Percentiles rank a stretch among this genome's conserved stretches.
phyloP scores from a whole-genome alignment of 2,797 vertebrate species.

The Poeciliopsis infans region DNA sequence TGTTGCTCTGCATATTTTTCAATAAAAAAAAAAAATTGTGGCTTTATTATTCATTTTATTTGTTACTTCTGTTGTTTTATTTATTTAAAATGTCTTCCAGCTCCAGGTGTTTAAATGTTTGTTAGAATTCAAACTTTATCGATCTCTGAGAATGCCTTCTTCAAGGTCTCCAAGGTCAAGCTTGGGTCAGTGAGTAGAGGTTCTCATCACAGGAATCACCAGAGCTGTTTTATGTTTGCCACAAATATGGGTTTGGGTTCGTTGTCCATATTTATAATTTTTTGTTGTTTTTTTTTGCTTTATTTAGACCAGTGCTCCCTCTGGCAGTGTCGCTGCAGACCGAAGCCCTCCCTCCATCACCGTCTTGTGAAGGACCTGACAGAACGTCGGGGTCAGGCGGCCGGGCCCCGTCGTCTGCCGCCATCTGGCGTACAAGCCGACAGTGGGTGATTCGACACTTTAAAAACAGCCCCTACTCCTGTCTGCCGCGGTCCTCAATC shows the following conservation, averaged over 20 bases:
- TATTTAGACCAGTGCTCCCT: constrained; percentile 47
- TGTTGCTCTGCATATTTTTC: no score
- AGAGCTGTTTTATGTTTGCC: background rate
- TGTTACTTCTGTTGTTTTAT: no score
- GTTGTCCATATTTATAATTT: constrained; percentile 13
- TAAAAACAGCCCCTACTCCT: constrained; percentile 47
- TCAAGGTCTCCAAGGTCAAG: no score
- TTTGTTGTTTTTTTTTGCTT: constrained; percentile 6
- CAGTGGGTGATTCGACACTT: constrained; percentile 46
- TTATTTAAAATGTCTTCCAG: no score
- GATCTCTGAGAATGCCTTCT: no score
- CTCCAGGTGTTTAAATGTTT: no score
- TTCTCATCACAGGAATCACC: constrained; percentile 2
- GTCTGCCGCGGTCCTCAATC: constrained; percentile 56
- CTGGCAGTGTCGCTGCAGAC: constrained; percentile 65
- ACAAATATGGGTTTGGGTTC: constrained; percentile 5
- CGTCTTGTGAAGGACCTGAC: constrained; percentile 5
- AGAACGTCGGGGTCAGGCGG: constrained; percentile 58
- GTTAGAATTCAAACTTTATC: no score
- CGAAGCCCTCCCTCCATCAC: constrained; percentile 24
- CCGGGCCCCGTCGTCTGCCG: constrained; percentile 47
- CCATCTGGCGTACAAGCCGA: constrained; percentile 74
- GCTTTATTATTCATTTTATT: no score
- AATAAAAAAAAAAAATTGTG: no score
- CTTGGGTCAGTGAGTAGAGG: no score